Evolutionary conservation across 2,888 invertebrate genomes (phyloP).

Genomic region (Cacoxenus indagator): DNA sequence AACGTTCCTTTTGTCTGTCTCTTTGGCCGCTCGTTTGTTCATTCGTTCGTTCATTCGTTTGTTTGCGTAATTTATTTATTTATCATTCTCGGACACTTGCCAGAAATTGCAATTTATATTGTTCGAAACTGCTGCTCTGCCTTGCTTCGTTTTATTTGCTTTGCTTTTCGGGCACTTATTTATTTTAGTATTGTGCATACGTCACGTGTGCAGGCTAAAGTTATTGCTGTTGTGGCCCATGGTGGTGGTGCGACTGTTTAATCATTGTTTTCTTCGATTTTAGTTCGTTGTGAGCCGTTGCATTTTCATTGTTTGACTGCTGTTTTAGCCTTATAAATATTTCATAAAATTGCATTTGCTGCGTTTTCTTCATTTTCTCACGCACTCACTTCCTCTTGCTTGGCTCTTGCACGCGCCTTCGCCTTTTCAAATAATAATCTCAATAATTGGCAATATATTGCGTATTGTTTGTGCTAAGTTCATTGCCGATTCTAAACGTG

Average conservation of each 20-base stretch:
- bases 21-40: background rate
- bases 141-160: background rate
- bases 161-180: background rate
- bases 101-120: slow-evolving; percentile 16
- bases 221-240: background rate
- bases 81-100: slow-evolving; percentile 15
- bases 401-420: background rate
- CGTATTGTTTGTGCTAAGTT: slow-evolving; percentile 42
- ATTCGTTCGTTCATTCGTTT: background rate
- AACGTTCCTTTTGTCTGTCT: background rate
- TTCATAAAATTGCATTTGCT: slow-evolving; percentile 30
- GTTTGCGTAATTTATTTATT: slow-evolving; percentile 15
- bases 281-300: background rate
- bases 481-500: background rate
- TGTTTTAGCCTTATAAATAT: background rate
- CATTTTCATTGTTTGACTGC: background rate
- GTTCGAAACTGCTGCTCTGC: background rate
- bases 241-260: background rate
- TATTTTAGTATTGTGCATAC: background rate
- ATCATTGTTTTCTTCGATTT: background rate
- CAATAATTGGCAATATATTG: slow-evolving; percentile 60
- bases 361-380: no score
- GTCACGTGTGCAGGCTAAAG: background rate
- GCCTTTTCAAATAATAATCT: slow-evolving; percentile 22
- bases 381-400: background rate